Evolutionary conservation across 2,113 vertebrate species (phyloP), one percentile per base, ranked within the genome.

Genomic region (Oriolus oriolus): DNA sequence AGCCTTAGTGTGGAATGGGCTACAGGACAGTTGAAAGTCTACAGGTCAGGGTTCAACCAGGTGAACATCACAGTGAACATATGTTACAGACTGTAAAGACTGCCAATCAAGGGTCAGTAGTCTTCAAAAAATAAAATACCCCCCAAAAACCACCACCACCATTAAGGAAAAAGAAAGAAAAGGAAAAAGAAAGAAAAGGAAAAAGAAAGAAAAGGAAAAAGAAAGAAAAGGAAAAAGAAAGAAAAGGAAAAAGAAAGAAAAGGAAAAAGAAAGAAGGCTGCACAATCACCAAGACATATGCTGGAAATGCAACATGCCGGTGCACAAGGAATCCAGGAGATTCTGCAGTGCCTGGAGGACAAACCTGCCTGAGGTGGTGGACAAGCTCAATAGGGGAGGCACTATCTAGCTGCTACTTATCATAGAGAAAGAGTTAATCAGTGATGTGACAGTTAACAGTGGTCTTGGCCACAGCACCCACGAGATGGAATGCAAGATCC

Each of bases 201-300:
- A 11, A 39, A 8, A 27, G 26, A 19, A 35, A 57, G 5, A 10
- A 13, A 13, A 13, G 11, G 6, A 28, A 10, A 9, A 27, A 39
- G 21, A 4, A 65, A 71, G 1, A 39, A 39, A 39, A 39, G 39
- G 13, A 50, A 12, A 30, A 28, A 26, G 18, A 7, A 44, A 26
- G 11, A 26, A 7, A 44, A 26, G 11, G 15, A 7, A 4, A 19
- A 8, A 13, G 8, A 8, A 10, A 3, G 2, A 10, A 9, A n/a
- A 19, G 24, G 33, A 53, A 64, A n/a, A 1, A 39, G 23, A 11
- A 30, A 18, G 10, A 13, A 49, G 1, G 18, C 50, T 56, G 14
- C 37, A 84, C 8, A 56, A 18, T 66, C 21, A 89, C 13, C 11
- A 37, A 56, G 20, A 47, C 8, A 22, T 7, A 16, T 6, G 10